phyloP scores from a whole-genome alignment of 92 coral and sea anemone genomes.

The Bergia sp. region DNA sequence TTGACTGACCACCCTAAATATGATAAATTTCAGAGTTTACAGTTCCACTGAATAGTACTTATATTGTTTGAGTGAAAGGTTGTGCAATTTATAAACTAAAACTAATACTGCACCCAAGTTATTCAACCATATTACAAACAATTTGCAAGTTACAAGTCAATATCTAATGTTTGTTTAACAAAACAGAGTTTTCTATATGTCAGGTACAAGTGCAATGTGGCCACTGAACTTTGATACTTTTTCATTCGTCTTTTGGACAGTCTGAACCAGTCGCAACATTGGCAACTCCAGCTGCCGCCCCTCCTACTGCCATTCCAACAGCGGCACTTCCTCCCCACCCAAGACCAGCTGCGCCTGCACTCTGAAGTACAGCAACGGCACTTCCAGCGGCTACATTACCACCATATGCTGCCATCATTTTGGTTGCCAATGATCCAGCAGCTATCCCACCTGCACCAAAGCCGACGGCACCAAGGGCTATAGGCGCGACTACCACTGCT shows the following conservation, averaged over 20 bases:
- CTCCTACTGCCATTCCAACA: slow-evolving; percentile 28
- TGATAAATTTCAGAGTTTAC: too few relatives aligned
- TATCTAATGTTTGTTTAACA: background rate
- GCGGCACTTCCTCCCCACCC: slow-evolving; percentile 9
- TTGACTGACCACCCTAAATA: too few relatives aligned
- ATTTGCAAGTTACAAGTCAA: too few relatives aligned
- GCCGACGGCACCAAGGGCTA: slow-evolving; percentile 43
- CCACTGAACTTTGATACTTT: background rate
- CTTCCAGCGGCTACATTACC: slow-evolving; percentile 52
- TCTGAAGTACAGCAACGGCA: slow-evolving; percentile 37
- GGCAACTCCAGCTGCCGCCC: slow-evolving; percentile 15
- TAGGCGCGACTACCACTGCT: slow-evolving; percentile 51
- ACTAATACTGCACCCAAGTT: too few relatives aligned
- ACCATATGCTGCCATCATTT: slow-evolving; percentile 33
- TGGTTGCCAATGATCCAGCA: slow-evolving; percentile 49
- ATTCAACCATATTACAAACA: too few relatives aligned
- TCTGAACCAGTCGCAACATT: background rate
- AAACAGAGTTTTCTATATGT: background rate
- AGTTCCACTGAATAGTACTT: too few relatives aligned
- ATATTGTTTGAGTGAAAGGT: too few relatives aligned
- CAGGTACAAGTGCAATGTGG: background rate
- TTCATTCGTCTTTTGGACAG: background rate
- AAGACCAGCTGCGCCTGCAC: slow-evolving; percentile 56
- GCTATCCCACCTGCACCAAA: slow-evolving; percentile 47
- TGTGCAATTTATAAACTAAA: too few relatives aligned